phyloP scores from a whole-genome alignment of 2,113 vertebrate species.

The Brienomyrus longianalis region DNA sequence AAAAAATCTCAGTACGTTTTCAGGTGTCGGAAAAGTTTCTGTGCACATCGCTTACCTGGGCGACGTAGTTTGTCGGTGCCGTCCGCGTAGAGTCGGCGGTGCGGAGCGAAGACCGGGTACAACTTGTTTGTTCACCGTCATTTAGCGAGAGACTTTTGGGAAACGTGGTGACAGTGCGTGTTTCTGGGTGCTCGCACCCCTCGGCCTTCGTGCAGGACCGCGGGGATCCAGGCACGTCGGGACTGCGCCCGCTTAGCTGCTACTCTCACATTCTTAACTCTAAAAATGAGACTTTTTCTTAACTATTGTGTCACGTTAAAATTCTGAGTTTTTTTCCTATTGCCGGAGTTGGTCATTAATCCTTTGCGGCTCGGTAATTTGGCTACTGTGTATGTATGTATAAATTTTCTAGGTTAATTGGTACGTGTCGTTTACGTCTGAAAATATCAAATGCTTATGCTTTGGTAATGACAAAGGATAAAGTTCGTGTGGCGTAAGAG shows the following conservation, averaged over 20 bases:
- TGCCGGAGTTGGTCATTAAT: background rate
- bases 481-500: background rate
- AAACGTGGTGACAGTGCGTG: background rate
- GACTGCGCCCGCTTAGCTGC: background rate
- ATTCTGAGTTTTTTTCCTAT: background rate
- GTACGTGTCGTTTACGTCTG: background rate
- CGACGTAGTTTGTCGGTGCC: background rate
- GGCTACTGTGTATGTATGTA: background rate
- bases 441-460: background rate
- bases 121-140: background rate
- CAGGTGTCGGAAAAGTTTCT: slow-evolving; percentile 39
- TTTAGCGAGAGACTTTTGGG: background rate
- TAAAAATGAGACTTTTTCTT: background rate
- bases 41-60: background rate
- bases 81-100: background rate
- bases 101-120: background rate
- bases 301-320: background rate
- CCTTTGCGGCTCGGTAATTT: background rate
- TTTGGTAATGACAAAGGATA: background rate
- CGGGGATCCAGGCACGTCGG: background rate
- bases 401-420: background rate
- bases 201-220: background rate
- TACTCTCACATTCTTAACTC: background rate
- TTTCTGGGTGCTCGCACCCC: background rate
- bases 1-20: slow-evolving; percentile 19